Conservation (phyloP, 2,888 invertebrate species). For the Frankliniella intonsa region DNA sequence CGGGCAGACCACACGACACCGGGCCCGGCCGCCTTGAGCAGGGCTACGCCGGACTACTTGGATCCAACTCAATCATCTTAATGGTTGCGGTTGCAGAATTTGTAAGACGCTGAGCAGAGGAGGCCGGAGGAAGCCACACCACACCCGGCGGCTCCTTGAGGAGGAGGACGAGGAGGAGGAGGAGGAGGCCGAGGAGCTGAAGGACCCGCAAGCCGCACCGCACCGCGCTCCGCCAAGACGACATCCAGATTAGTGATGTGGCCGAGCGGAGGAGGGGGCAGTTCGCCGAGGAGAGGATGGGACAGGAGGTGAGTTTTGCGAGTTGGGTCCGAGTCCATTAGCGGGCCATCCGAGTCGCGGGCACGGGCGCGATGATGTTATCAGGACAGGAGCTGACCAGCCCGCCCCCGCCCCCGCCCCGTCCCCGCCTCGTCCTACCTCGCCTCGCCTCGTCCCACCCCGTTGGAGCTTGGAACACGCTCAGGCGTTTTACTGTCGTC, state of each 20-base stretch:
- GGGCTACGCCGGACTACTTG: background rate
- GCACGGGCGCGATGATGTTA: too few relatives aligned
- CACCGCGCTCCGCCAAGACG: background rate
- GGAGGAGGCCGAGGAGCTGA: background rate
- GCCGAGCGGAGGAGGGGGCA: background rate
- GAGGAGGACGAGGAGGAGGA: background rate
- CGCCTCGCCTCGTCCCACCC: too few relatives aligned
- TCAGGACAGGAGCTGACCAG: too few relatives aligned
- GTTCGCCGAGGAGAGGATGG: too few relatives aligned
- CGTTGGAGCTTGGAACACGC: background rate
- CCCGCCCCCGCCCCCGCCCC: background rate
- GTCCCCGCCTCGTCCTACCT: background rate
- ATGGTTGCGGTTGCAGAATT: constrained; percentile 26
- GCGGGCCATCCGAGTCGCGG: too few relatives aligned
- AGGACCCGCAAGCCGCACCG: too few relatives aligned
- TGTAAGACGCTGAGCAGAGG: background rate
- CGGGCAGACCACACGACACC: constrained; percentile 16
- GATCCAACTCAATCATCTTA: constrained; percentile 18
- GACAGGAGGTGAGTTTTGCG: too few relatives aligned
- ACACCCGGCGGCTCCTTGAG: constrained; percentile 5
- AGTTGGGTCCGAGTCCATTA: too few relatives aligned
- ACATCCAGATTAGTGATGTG: background rate
- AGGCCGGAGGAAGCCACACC: background rate
- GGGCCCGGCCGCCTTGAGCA: background rate
- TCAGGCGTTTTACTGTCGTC: too few relatives aligned